phyloP scores from a whole-genome alignment of 2,113 vertebrate species.

The Taurulus bubalis region DNA sequence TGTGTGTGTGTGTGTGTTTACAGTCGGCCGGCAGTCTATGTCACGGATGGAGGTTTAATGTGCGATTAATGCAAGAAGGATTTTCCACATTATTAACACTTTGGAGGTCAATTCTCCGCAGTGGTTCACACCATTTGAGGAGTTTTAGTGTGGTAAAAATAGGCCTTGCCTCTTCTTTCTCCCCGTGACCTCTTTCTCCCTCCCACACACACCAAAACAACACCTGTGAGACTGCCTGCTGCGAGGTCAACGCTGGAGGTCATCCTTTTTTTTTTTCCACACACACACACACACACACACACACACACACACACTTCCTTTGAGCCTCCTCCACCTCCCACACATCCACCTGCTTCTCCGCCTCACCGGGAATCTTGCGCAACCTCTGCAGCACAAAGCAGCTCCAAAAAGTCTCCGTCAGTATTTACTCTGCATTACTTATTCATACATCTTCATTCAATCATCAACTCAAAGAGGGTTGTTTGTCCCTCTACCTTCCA shows the following conservation, averaged over 20 bases:
- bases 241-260: constrained; percentile 44
- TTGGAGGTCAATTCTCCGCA: constrained; percentile 39
- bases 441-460: neutral
- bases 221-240: constrained; percentile 59
- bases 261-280: neutral
- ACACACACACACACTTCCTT: neutral
- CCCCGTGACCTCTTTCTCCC: neutral
- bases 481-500: neutral
- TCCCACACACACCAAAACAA: constrained; percentile 23
- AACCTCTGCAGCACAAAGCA: neutral
- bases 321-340: constrained; percentile 30
- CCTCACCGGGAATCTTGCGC: neutral
- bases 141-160: constrained; percentile 48
- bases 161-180: constrained; percentile 3
- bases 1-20: constrained; percentile 16
- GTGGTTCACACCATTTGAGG: constrained; percentile 36
- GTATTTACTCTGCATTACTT: neutral
- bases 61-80: constrained; percentile 43
- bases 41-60: constrained; percentile 40
- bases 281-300: constrained; percentile 2
- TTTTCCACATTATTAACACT: constrained; percentile 69
- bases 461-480: neutral
- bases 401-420: neutral
- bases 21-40: constrained; percentile 19
- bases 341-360: constrained; percentile 14